Conservation (phyloP, 2,888 invertebrate species). For the Drosophila gaucha region DNA sequence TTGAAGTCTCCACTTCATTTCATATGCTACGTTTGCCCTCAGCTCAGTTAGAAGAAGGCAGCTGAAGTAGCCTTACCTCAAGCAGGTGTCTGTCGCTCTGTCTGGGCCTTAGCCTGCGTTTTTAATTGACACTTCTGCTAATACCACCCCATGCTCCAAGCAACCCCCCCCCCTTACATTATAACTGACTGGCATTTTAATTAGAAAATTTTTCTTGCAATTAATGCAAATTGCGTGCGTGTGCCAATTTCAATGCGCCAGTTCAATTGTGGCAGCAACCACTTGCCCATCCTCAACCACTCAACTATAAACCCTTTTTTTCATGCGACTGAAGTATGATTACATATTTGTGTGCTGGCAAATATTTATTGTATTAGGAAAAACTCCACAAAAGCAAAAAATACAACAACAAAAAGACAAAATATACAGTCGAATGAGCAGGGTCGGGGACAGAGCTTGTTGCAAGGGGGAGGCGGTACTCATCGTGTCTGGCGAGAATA, state of each 20-base stretch:
- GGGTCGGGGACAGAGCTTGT: neutral
- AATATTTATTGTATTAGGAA: constrained; percentile 79
- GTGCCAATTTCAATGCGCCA: constrained; percentile 75
- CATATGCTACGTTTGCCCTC: constrained; percentile 70
- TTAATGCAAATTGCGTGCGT: constrained; percentile 81
- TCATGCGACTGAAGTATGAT: constrained; percentile 66
- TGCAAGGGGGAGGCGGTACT: constrained; percentile 2
- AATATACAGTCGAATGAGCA: constrained; percentile 22
- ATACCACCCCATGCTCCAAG: constrained; percentile 45
- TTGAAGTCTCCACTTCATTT: constrained; percentile 45
- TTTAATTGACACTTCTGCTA: constrained; percentile 83
- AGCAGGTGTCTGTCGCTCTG: constrained; percentile 34
- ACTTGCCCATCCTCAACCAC: neutral
- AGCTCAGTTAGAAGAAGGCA: constrained; percentile 68
- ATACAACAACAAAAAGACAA: constrained; percentile 16
- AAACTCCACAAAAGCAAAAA: constrained; percentile 41
- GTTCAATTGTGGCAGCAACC: constrained; percentile 61
- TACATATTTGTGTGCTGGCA: constrained; percentile 75
- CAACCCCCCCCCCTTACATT: constrained; percentile 19
- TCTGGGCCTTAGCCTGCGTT: constrained; percentile 1
- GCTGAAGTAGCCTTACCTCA: constrained; percentile 25
- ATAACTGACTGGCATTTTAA: constrained; percentile 79
- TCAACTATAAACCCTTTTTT: constrained; percentile 50
- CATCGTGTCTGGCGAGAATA: constrained; percentile 56
- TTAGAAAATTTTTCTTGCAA: constrained; percentile 81